phyloP scores from a whole-genome alignment of 2,113 vertebrate species.

The Saguinus midas region DNA sequence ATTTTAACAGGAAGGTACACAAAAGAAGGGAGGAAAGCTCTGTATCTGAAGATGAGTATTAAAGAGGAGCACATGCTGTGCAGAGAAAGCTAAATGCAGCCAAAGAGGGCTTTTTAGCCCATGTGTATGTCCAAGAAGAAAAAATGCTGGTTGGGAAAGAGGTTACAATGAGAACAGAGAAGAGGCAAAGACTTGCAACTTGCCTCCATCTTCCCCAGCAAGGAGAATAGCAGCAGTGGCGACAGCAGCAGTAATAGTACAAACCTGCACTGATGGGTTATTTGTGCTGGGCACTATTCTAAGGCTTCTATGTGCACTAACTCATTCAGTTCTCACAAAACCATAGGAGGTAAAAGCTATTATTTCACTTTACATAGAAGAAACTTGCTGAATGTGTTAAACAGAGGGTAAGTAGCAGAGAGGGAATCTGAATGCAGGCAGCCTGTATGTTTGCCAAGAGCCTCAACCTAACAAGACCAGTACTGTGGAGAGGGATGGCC shows the following conservation, averaged over 20 bases:
- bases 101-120: not conserved
- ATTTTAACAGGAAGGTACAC: not conserved
- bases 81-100: too few species aligned
- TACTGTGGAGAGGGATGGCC: fast-evolving
- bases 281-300: not conserved
- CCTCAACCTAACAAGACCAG: not conserved
- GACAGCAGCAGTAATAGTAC: not conserved
- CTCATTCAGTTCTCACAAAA: not conserved
- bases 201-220: not conserved
- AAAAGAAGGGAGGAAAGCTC: not conserved
- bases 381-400: not conserved
- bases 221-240: not conserved
- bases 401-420: not conserved
- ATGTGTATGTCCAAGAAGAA: not conserved
- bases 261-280: not conserved
- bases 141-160: not conserved
- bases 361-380: not conserved
- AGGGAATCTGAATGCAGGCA: not conserved
- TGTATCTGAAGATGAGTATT: not conserved
- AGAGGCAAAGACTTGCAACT: not conserved
- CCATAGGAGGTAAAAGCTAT: not conserved
- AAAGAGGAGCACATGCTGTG: not conserved
- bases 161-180: not conserved
- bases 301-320: not conserved
- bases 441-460: not conserved